Conservation (phyloP, 2,797 vertebrate species). For the Helarctos malayanus region DNA sequence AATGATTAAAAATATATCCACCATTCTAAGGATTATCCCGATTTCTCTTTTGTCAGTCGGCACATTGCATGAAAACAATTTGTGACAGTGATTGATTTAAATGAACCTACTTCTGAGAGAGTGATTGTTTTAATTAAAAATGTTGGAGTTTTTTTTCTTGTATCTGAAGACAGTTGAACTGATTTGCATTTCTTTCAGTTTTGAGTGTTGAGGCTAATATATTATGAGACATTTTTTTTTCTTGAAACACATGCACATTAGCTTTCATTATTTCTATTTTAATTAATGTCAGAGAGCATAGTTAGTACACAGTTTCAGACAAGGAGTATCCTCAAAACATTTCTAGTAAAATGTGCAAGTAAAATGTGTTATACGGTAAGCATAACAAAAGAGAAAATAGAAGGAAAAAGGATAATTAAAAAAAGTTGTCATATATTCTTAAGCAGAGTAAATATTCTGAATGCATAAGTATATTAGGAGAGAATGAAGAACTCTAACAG, state of each 20-base stretch:
- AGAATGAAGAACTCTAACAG: not conserved
- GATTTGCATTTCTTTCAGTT: slow-evolving; percentile 69
- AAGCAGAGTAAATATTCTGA: not conserved
- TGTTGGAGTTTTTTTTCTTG: not conserved
- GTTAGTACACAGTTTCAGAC: slow-evolving; percentile 4
- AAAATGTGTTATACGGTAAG: not conserved
- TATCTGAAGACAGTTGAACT: slow-evolving; percentile 44
- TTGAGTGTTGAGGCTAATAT: slow-evolving; percentile 30
- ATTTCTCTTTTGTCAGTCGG: slow-evolving; percentile 71
- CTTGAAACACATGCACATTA: slow-evolving; percentile 51
- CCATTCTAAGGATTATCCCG: not conserved
- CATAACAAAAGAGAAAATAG: slow-evolving; percentile 29
- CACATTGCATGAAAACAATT: slow-evolving; percentile 65
- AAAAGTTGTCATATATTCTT: slow-evolving; percentile 34
- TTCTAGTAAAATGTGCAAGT: slow-evolving; percentile 54
- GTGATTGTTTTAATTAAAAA: slow-evolving; percentile 80
- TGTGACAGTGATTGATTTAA: slow-evolving; percentile 71
- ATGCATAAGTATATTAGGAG: not conserved
- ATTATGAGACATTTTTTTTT: slow-evolving; percentile 47
- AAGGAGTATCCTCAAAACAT: slow-evolving; percentile 1
- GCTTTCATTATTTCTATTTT: slow-evolving; percentile 60
- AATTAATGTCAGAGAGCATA: slow-evolving; percentile 32
- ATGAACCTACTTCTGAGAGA: slow-evolving; percentile 72
- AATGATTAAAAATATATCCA: not conserved
- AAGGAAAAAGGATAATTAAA: not conserved